Conservation (phyloP, 2,888 invertebrate genomes). For the Campoplex capitator region DNA sequence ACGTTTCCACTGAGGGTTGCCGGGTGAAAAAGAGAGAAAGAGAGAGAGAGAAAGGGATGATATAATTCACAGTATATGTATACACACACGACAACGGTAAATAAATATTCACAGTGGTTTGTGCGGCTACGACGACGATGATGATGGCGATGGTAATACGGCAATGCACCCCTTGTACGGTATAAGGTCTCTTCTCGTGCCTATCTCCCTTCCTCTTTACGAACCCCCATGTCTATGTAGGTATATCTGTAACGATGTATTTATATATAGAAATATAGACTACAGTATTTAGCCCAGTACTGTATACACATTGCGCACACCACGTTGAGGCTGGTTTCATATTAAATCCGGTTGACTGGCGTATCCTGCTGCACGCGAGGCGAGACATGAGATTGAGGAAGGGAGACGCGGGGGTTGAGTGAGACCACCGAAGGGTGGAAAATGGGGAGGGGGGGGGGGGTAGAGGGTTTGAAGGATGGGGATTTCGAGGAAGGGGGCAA, state of each 20-base stretch:
- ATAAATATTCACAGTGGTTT: constrained; percentile 23
- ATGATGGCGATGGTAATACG: constrained; percentile 43
- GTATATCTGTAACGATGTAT: not conserved
- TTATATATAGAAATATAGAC: constrained; percentile 7
- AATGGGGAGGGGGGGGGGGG: constrained; percentile 1
- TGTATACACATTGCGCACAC: constrained; percentile 58
- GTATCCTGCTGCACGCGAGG: constrained; percentile 77
- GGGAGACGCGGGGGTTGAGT: constrained; percentile 14
- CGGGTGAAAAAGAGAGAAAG: constrained; percentile 56
- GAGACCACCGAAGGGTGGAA: constrained; percentile 44
- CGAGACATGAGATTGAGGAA: constrained; percentile 67
- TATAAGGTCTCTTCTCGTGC: constrained; percentile 54
- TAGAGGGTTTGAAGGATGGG: constrained; percentile 47
- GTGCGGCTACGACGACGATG: constrained; percentile 51
- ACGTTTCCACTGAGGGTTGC: constrained; percentile 66
- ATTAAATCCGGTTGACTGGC: constrained; percentile 83
- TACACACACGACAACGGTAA: not conserved
- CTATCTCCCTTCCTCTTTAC: constrained; percentile 16
- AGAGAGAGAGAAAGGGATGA: not conserved
- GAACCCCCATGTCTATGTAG: not conserved
- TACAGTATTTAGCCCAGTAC: constrained; percentile 24
- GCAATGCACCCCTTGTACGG: constrained; percentile 64
- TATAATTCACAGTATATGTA: constrained; percentile 28
- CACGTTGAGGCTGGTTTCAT: constrained; percentile 78
- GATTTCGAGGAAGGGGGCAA: constrained; percentile 22